Evolutionary conservation across 2,888 invertebrate genomes (phyloP).

Genomic region (Acronicta aceris): DNA sequence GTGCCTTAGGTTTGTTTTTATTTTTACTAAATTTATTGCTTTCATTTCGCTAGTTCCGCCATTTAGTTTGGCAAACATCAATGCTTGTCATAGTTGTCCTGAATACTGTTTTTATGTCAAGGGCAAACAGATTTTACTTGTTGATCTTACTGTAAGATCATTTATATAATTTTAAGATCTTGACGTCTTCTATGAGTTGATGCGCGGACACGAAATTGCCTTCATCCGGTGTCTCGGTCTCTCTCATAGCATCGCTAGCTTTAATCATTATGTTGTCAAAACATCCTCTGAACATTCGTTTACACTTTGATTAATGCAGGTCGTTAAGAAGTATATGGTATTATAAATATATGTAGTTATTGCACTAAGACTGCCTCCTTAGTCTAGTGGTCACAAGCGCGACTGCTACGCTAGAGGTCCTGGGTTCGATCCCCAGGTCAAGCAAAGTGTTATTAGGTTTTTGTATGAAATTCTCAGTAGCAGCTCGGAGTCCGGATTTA

Average conservation of each 20-base stretch:
- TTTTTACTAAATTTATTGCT: too few species aligned
- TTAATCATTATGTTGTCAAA: conserved; percentile 47
- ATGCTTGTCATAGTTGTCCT: neutral
- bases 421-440: too few species aligned
- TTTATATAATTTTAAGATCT: conserved; percentile 11
- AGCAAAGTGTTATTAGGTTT: too few species aligned
- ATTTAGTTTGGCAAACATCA: too few species aligned
- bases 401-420: too few species aligned
- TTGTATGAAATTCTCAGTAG: too few species aligned
- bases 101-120: neutral
- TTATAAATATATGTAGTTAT: too few species aligned
- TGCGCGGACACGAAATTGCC: conserved; percentile 30
- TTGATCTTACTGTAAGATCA: neutral
- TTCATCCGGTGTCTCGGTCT: conserved; percentile 39
- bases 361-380: too few species aligned
- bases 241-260: conserved; percentile 18
- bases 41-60: too few species aligned
- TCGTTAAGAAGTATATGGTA: conserved; percentile 26
- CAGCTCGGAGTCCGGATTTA: too few species aligned
- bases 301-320: conserved; percentile 47
- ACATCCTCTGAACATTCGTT: conserved; percentile 45
- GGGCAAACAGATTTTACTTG: neutral
- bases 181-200: conserved; percentile 20
- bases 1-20: too few species aligned
- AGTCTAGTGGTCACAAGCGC: too few species aligned